Conservation (phyloP, 2,888 invertebrate genomes). For the Cenopis cana region DNA sequence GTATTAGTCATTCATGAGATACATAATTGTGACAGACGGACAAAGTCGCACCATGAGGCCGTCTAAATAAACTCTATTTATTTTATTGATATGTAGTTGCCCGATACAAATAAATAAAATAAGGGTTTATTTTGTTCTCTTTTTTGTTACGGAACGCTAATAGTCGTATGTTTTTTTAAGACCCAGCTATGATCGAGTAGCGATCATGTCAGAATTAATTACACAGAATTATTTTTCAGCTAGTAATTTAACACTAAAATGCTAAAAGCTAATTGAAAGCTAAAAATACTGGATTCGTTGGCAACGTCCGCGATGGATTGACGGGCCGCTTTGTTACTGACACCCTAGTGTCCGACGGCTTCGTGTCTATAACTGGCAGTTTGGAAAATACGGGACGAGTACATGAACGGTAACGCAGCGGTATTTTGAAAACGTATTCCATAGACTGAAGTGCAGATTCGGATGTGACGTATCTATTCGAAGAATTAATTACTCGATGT, state of each 20-base stretch:
- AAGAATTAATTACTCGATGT: too few relatives aligned
- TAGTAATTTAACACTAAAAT: conserved; percentile 63
- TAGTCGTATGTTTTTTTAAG: not conserved
- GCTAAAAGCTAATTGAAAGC: conserved; percentile 72
- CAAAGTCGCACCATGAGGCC: too few relatives aligned
- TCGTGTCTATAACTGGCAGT: conserved; percentile 49
- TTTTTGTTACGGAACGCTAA: too few relatives aligned
- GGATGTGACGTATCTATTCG: too few relatives aligned
- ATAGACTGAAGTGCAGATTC: too few relatives aligned
- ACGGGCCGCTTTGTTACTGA: conserved; percentile 62
- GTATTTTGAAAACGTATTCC: too few relatives aligned
- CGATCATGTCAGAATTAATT: conserved; percentile 1
- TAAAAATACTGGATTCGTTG: conserved; percentile 61
- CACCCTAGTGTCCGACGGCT: conserved; percentile 51
- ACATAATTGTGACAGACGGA: too few relatives aligned
- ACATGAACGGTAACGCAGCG: conserved; percentile 1
- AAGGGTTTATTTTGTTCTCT: too few relatives aligned
- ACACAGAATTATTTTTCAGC: conserved; percentile 12
- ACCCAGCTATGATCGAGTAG: not conserved
- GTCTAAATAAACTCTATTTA: too few relatives aligned
- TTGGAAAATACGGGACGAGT: not conserved
- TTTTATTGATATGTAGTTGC: too few relatives aligned
- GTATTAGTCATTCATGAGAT: too few relatives aligned
- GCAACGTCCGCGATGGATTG: conserved; percentile 58
- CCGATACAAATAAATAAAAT: too few relatives aligned